Evolutionary conservation across 2,797 vertebrate species (phyloP).

Genomic region (Mico argentatus): DNA sequence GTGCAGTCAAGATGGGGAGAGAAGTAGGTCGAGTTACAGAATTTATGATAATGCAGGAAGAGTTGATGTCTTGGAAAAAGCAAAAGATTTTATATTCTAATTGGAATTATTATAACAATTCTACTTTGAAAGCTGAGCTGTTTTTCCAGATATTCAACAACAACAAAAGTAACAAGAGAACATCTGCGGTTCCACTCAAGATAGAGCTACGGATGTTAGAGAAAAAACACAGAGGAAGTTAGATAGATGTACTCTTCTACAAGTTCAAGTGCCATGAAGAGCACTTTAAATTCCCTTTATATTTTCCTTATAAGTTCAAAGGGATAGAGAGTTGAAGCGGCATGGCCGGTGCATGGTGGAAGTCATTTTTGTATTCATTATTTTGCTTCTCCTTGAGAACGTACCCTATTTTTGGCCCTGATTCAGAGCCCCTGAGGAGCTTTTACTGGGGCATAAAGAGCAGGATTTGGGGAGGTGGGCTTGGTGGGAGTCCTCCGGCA

Average conservation of each 20-base stretch:
- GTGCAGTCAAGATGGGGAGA: not conserved
- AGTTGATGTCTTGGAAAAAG: not conserved
- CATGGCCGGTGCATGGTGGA: not conserved
- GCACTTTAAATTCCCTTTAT: conserved; percentile 45
- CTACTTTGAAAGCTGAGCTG: conserved; percentile 58
- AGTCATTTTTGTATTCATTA: conserved; percentile 15
- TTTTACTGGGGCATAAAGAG: not conserved
- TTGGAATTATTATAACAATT: conserved; percentile 48
- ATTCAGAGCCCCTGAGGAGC: not conserved
- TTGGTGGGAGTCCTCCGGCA: not conserved
- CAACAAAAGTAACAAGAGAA: conserved; percentile 15
- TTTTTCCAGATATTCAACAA: conserved; percentile 46
- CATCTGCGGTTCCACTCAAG: conserved; percentile 49
- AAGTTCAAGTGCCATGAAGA: conserved; percentile 18
- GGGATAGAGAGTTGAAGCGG: not conserved
- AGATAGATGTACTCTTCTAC: not conserved
- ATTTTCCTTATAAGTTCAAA: conserved; percentile 51
- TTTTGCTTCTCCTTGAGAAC: conserved; percentile 13
- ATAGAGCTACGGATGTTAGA: conserved; percentile 53
- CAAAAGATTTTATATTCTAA: not conserved
- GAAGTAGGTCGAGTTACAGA: not conserved
- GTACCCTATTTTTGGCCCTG: not conserved
- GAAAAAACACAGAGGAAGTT: conserved; percentile 49
- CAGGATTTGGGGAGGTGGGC: not conserved
- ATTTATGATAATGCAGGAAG: conserved; percentile 7